phyloP scores from a whole-genome alignment of 2,113 vertebrate species.

The Myotis lucifugus region DNA sequence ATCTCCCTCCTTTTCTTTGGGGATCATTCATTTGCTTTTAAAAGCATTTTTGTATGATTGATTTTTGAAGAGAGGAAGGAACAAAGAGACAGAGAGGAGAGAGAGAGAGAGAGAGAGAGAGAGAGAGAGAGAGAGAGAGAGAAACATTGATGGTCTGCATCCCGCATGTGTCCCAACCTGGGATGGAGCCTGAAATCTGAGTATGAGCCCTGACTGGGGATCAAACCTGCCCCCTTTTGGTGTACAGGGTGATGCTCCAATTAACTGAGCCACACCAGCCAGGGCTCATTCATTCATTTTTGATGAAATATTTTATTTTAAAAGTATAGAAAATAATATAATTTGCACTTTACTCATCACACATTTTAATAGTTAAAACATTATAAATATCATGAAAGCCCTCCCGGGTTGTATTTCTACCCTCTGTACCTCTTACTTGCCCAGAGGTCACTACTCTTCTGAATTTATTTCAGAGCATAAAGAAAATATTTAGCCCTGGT shows the following conservation, averaged over 20 bases:
- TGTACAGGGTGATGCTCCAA: no score
- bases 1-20: background rate
- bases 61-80: no score
- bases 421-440: background rate
- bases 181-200: no score
- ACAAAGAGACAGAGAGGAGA: no score
- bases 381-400: background rate
- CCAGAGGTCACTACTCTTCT: background rate
- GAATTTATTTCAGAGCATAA: background rate
- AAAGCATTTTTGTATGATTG: no score
- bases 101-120: no score
- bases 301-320: background rate
- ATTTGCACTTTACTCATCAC: background rate
- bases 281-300: background rate
- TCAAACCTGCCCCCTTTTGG: no score
- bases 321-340: background rate
- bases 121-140: no score
- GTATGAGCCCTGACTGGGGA: no score
- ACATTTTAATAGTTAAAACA: background rate
- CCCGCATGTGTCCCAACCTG: no score
- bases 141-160: no score
- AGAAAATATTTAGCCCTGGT: background rate
- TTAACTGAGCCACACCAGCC: no score
- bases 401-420: background rate
- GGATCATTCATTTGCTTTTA: background rate